Percentiles rank a stretch among this genome's conserved stretches.
phyloP scores from a whole-genome alignment of 1,140 invertebrate genomes.

The Choristoneura fumiferana region DNA sequence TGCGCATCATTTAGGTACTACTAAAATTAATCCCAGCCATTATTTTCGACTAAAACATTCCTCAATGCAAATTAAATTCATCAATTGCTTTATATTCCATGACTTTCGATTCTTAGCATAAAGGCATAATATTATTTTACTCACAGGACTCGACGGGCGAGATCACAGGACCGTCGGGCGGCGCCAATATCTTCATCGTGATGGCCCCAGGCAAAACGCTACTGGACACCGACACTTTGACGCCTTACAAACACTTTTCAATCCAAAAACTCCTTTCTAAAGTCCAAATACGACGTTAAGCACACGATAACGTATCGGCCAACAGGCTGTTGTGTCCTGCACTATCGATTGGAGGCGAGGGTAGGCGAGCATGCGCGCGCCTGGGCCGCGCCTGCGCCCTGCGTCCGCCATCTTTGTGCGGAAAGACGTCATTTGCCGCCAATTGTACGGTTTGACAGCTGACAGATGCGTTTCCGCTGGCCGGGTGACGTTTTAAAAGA shows the following conservation, averaged over 20 bases:
- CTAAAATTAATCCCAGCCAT: background rate
- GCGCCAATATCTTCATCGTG: slow-evolving; percentile 62
- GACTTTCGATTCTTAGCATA: too few species aligned
- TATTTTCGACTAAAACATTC: background rate
- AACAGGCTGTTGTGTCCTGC: slow-evolving; percentile 68
- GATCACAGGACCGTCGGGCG: slow-evolving; percentile 59
- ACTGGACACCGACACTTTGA: slow-evolving; percentile 67
- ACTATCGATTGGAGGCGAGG: slow-evolving; percentile 57
- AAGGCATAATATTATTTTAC: slow-evolving; percentile 32
- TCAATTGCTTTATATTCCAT: too few species aligned
- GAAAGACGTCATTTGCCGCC: slow-evolving; percentile 56
- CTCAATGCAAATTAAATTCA: background rate
- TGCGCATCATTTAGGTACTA: slow-evolving; percentile 3
- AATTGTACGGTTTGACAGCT: slow-evolving; percentile 39
- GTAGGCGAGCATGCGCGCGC: slow-evolving; percentile 22
- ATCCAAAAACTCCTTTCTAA: slow-evolving; percentile 36
- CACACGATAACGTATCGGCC: slow-evolving; percentile 34
- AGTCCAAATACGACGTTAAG: slow-evolving; percentile 38
- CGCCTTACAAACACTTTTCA: slow-evolving; percentile 40
- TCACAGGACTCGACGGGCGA: slow-evolving; percentile 57
- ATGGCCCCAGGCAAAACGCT: slow-evolving; percentile 64
- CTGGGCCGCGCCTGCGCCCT: slow-evolving; percentile 47
- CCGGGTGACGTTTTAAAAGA: background rate
- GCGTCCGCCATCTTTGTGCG: slow-evolving; percentile 34
- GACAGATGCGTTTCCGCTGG: slow-evolving; percentile 35